phyloP scores from a whole-genome alignment of 2,797 vertebrate genomes.

The Cossypha polioptera region DNA sequence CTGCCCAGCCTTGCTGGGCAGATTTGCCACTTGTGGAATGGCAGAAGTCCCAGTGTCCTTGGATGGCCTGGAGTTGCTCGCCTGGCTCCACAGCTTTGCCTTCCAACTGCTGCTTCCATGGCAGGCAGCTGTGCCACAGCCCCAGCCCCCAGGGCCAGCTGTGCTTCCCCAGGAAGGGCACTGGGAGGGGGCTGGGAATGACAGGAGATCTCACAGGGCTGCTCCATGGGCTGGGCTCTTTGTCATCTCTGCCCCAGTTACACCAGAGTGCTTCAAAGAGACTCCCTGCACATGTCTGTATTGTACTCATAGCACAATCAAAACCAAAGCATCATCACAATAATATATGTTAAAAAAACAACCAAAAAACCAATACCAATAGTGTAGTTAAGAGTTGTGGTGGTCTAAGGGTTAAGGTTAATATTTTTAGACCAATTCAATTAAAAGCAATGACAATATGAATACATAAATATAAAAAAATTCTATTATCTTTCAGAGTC shows the following conservation, averaged over 20 bases:
- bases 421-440: background rate
- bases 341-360: background rate
- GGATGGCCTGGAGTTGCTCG: background rate
- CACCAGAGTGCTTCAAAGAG: background rate
- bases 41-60: background rate
- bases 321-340: background rate
- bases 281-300: background rate
- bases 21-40: fast-evolving
- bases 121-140: background rate
- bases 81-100: background rate
- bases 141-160: background rate
- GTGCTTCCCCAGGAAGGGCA: fast-evolving
- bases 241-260: fast-evolving
- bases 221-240: background rate
- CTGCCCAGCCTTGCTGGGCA: background rate
- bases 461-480: background rate
- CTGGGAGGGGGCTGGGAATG: fast-evolving
- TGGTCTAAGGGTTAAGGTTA: background rate
- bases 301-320: background rate
- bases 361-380: fast-evolving
- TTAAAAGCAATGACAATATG: background rate
- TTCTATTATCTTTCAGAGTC: background rate
- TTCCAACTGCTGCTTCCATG: background rate
- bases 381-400: background rate
- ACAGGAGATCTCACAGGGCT: fast-evolving